A percentile compares a stretch with the other conserved stretches of the same genome.
These are phyloP conservation scores for Drosophila ananassae DNA, from an alignment of 1,140 invertebrate species.

Conservation along the genomic window DNA sequence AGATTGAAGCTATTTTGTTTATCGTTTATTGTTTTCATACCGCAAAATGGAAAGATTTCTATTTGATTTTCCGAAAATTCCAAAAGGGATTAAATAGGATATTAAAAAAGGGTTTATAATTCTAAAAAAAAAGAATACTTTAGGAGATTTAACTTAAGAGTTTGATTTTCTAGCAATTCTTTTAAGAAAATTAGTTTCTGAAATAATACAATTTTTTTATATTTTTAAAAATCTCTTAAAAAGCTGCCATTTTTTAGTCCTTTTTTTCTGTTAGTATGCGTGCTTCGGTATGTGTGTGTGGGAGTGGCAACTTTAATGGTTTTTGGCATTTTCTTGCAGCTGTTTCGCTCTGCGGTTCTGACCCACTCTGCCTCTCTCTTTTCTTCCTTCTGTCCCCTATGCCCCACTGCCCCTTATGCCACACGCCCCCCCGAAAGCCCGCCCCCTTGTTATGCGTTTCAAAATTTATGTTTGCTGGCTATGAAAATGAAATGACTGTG, in stretches of 20 bases:
- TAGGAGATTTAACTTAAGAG: no score
- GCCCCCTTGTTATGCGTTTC: conserved; percentile 51
- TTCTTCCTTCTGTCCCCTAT: background rate
- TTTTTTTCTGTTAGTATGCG: conserved; percentile 7
- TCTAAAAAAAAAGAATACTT: no score
- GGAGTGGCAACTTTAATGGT: conserved; percentile 70
- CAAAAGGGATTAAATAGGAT: no score
- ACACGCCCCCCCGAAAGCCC: background rate
- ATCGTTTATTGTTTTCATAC: conserved; percentile 41
- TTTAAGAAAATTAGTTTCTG: no score
- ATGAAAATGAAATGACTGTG: conserved; percentile 83
- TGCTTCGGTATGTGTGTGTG: conserved; percentile 9
- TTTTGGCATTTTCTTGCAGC: conserved; percentile 80
- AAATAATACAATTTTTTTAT: no score
- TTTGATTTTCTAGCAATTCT: no score
- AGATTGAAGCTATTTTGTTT: conserved; percentile 56
- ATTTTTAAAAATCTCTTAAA: no score
- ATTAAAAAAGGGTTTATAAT: no score
- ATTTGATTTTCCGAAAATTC: background rate
- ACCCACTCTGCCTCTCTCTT: background rate
- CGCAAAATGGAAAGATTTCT: background rate
- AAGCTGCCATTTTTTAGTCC: conserved; percentile 25
- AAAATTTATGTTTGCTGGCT: conserved; percentile 82
- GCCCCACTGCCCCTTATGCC: background rate
- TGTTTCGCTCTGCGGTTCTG: conserved; percentile 73